Conservation (phyloP, 2,113 vertebrate species). For the Grammomys surdaster region DNA sequence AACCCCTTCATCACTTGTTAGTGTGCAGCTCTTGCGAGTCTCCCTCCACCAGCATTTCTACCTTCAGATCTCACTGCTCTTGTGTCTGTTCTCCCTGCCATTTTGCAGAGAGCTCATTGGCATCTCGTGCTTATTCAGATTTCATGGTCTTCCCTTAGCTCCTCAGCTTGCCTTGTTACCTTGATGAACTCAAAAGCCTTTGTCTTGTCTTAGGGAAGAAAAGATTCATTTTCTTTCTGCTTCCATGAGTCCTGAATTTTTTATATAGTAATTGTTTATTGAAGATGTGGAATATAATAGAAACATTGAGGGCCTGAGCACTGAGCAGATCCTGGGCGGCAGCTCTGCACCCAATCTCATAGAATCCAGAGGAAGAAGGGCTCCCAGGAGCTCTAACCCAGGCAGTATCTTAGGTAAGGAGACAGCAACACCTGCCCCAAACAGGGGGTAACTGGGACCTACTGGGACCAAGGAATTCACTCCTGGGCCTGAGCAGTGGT, state of each 20-base stretch:
- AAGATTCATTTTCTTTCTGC: slow-evolving; percentile 21
- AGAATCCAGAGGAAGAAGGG: too few species aligned
- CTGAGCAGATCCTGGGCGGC: too few species aligned
- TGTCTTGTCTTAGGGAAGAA: neutral
- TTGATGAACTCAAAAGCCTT: neutral
- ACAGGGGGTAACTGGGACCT: too few species aligned
- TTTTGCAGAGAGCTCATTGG: neutral
- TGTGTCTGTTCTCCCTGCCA: neutral
- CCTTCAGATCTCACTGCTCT: neutral
- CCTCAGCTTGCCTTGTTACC: neutral
- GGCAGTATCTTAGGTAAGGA: too few species aligned
- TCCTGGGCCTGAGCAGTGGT: too few species aligned
- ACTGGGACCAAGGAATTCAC: too few species aligned
- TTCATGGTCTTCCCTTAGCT: neutral
- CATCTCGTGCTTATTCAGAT: neutral
- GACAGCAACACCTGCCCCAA: too few species aligned
- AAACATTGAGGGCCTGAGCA: neutral
- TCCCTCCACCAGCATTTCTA: neutral
- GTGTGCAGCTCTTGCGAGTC: neutral
- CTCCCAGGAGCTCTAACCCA: too few species aligned
- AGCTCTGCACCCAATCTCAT: too few species aligned
- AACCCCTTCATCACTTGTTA: neutral
- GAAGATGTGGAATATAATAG: neutral
- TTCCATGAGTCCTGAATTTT: neutral
- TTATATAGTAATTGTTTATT: slow-evolving; percentile 53